Evolutionary conservation across 2,888 invertebrate genomes (phyloP).

Genomic region (Drosophila silvestris): DNA sequence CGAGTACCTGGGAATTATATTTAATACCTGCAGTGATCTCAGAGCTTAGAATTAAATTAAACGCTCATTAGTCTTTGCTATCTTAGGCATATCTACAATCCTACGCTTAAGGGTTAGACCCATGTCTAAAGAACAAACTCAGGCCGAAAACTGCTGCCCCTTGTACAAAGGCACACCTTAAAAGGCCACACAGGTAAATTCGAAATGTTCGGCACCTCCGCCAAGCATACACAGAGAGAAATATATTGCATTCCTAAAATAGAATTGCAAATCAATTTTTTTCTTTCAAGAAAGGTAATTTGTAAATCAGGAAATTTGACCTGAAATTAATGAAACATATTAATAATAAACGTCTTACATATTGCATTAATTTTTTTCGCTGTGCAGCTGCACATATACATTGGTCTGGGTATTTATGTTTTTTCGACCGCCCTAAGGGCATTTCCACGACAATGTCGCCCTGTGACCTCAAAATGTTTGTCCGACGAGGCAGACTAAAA

Average conservation of each 20-base stretch:
- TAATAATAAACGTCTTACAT: not conserved
- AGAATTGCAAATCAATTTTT: not conserved
- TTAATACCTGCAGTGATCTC: not conserved
- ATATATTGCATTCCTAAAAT: not conserved
- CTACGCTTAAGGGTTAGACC: not conserved
- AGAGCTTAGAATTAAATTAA: constrained; percentile 9
- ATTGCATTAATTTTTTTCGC: not conserved
- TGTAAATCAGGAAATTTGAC: not conserved
- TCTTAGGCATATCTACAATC: not conserved
- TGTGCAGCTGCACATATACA: not conserved
- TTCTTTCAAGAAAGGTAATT: not conserved
- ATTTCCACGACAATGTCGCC: constrained; percentile 66
- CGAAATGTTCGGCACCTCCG: constrained; percentile 8
- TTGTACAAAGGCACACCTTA: not conserved
- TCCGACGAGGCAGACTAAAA: constrained; percentile 25
- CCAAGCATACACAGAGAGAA: not conserved
- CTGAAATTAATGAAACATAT: not conserved
- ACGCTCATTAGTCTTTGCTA: constrained; percentile 15
- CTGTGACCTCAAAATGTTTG: constrained; percentile 72
- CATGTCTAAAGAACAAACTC: not conserved
- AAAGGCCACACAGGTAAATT: constrained; percentile 33
- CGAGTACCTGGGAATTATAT: not conserved
- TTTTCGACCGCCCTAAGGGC: constrained; percentile 30
- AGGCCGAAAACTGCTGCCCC: constrained; percentile 9
- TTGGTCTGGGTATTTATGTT: constrained; percentile 21